Conservation (phyloP, 2,888 invertebrate species). For the Bhutanitis thaidina region DNA sequence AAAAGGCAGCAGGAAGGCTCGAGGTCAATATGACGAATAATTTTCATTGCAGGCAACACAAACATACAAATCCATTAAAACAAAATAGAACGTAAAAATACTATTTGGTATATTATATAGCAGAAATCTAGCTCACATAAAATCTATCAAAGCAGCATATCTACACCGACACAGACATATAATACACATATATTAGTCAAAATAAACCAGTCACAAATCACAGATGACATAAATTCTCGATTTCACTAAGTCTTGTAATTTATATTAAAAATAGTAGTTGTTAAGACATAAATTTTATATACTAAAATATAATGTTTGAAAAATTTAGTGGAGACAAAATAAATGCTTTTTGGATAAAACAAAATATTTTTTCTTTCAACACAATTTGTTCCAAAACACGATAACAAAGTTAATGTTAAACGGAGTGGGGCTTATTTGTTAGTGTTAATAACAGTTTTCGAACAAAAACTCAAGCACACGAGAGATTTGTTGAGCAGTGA, state of each 20-base stretch:
- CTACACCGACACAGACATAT: constrained; percentile 66
- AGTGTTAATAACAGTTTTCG: constrained; percentile 35
- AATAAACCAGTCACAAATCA: constrained; percentile 79
- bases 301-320: constrained; percentile 49
- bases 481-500: constrained; percentile 47
- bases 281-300: constrained; percentile 58
- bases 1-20: no score
- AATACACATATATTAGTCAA: constrained; percentile 73
- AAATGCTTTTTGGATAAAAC: constrained; percentile 61
- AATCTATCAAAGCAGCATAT: constrained; percentile 71
- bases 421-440: constrained; percentile 7
- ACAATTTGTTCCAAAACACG: constrained; percentile 4
- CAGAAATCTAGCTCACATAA: constrained; percentile 75
- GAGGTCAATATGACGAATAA: constrained; percentile 24
- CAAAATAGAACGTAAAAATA: constrained; percentile 78
- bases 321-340: constrained; percentile 50
- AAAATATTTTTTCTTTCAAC: background rate
- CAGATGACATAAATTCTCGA: constrained; percentile 79
- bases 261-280: constrained; percentile 52
- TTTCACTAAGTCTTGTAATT: constrained; percentile 76
- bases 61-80: constrained; percentile 66
- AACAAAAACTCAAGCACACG: constrained; percentile 37
- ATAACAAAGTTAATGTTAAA: constrained; percentile 4
- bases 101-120: constrained; percentile 79
- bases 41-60: constrained; percentile 37